Conservation (phyloP, 2,888 invertebrate genomes). For the Thera britannica region DNA sequence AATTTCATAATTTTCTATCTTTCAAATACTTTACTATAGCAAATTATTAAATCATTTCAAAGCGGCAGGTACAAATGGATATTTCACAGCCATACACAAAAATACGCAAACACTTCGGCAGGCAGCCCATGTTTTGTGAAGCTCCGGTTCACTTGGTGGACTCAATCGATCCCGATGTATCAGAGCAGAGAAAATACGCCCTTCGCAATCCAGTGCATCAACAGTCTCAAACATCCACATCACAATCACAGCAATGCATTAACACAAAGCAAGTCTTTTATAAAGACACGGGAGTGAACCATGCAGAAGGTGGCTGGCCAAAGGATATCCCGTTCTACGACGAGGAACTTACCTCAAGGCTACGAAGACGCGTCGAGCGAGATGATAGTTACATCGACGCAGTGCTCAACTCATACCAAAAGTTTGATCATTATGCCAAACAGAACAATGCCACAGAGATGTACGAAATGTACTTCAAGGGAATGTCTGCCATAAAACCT, state of each 20-base stretch:
- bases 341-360: conserved; percentile 88
- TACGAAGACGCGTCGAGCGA: conserved; percentile 90
- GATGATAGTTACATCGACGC: conserved; percentile 89
- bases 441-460: conserved; percentile 92
- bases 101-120: conserved; percentile 72
- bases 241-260: conserved; percentile 67
- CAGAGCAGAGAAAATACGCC: conserved; percentile 62
- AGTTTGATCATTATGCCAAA: conserved; percentile 86
- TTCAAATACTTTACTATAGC: no score
- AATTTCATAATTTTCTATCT: background rate
- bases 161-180: conserved; percentile 58
- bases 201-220: conserved; percentile 75
- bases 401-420: conserved; percentile 78
- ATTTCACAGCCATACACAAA: conserved; percentile 63
- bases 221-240: conserved; percentile 64
- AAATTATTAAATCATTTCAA: no score
- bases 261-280: conserved; percentile 85
- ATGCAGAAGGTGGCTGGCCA: conserved; percentile 93
- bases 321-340: conserved; percentile 87
- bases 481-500: conserved; percentile 72
- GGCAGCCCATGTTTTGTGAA: conserved; percentile 71
- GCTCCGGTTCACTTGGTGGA: conserved; percentile 57
- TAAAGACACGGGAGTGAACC: conserved; percentile 84
- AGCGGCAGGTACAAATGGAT: conserved; percentile 7
- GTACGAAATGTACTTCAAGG: conserved; percentile 88